Evolutionary conservation across 1,140 invertebrate genomes (phyloP).

Genomic region (Caenorhabditis latens): DNA sequence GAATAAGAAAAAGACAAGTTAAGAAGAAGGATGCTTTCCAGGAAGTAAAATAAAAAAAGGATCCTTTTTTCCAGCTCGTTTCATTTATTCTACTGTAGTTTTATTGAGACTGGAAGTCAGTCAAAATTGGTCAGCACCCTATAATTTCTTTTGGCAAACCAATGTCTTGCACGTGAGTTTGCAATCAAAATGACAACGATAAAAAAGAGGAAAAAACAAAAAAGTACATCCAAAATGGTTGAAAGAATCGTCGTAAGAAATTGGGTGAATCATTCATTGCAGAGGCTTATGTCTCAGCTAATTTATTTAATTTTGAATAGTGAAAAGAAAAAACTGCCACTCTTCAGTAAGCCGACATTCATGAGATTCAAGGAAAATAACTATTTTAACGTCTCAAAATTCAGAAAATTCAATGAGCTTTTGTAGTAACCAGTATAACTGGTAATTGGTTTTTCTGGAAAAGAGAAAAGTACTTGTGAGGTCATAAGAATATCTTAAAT

Average conservation of each 20-base stretch:
- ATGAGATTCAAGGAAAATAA: not conserved
- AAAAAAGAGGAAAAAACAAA: not conserved
- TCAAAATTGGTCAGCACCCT: not conserved
- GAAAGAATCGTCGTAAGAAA: not conserved
- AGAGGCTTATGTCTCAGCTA: slow-evolving; percentile 7
- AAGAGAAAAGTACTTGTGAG: not conserved
- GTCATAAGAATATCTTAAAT: not conserved
- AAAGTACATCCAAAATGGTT: not conserved
- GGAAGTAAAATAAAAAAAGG: not conserved
- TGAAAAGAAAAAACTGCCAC: not conserved
- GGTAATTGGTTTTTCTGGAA: not conserved
- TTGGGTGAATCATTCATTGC: slow-evolving; percentile 9
- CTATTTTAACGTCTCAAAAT: not conserved
- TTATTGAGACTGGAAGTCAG: too few species aligned
- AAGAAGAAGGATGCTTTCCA: not conserved
- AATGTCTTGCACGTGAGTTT: not conserved
- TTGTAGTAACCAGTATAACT: too few species aligned
- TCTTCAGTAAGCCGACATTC: not conserved
- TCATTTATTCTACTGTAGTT: not conserved
- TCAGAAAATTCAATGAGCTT: not conserved
- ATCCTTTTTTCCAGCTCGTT: not conserved
- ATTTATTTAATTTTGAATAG: slow-evolving; percentile 17
- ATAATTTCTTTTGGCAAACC: not conserved
- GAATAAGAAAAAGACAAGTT: not conserved
- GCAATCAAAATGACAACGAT: not conserved